These are phyloP conservation scores for Spialia ferax DNA, from an alignment of 2,888 invertebrate species.

Conservation along the genomic window DNA sequence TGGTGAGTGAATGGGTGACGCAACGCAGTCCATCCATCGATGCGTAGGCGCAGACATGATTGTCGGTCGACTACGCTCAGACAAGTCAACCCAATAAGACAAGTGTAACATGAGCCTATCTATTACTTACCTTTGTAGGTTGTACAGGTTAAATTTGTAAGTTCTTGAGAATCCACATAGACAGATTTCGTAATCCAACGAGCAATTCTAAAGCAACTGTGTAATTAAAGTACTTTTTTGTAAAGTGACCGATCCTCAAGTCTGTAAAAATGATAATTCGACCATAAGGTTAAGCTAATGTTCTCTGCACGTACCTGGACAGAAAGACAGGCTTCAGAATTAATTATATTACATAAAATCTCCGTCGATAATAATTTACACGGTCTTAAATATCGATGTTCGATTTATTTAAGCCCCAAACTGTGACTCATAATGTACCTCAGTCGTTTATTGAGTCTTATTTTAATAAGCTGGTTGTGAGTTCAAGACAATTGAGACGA, in stretches of 20 bases:
- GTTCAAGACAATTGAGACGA: constrained; percentile 60
- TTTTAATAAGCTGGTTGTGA: constrained; percentile 44
- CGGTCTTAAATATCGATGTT: constrained; percentile 11
- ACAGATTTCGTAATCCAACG: background rate
- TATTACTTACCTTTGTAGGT: constrained; percentile 5
- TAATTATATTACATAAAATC: constrained; percentile 15
- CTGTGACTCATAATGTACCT: constrained; percentile 47
- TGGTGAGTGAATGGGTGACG: constrained; percentile 66
- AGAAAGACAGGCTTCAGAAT: constrained; percentile 10
- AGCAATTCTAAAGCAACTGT: too few relatives aligned
- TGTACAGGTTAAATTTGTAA: background rate
- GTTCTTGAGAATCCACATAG: too few relatives aligned
- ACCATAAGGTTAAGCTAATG: background rate
- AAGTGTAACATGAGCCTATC: constrained; percentile 32
- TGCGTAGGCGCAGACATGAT: constrained; percentile 35
- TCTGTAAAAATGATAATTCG: background rate
- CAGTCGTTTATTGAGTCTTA: constrained; percentile 55
- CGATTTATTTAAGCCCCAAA: background rate
- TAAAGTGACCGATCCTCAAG: too few relatives aligned
- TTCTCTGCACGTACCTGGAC: background rate
- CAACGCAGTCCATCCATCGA: constrained; percentile 54
- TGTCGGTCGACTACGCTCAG: constrained; percentile 40
- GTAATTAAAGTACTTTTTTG: too few relatives aligned
- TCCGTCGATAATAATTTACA: constrained; percentile 11
- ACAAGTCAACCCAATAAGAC: constrained; percentile 42